phyloP scores from a whole-genome alignment of 2,797 vertebrate genomes.

The Coregonus ussuriensis region DNA sequence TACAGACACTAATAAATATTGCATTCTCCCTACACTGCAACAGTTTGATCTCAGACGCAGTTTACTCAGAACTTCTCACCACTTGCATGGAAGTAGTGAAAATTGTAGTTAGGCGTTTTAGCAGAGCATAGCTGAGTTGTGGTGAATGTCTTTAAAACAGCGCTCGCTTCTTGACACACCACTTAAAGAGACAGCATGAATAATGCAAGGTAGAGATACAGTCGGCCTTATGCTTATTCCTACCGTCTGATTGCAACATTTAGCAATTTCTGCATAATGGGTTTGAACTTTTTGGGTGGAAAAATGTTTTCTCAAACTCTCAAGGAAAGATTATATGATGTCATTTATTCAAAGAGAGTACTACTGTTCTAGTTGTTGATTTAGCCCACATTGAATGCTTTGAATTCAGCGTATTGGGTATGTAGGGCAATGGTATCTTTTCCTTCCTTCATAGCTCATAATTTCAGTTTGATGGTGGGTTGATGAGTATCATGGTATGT shows the following conservation, averaged over 20 bases:
- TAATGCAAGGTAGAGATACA: conserved; percentile 23
- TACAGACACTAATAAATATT: neutral
- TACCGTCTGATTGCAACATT: conserved; percentile 13
- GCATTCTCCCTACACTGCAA: neutral
- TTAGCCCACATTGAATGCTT: neutral
- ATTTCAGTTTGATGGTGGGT: neutral
- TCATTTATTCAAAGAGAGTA: neutral
- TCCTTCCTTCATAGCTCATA: neutral
- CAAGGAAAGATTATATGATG: neutral
- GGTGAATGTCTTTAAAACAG: neutral
- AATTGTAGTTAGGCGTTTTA: neutral
- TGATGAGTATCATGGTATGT: neutral
- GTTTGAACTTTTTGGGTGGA: neutral
- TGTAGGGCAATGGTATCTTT: neutral
- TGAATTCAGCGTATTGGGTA: neutral
- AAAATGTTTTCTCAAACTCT: neutral
- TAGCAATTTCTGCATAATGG: neutral
- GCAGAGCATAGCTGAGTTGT: neutral
- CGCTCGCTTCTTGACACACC: conserved; percentile 6
- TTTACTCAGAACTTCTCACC: neutral
- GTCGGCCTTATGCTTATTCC: neutral
- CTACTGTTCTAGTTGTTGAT: neutral
- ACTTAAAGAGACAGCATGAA: conserved; percentile 22
- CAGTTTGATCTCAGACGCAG: neutral
- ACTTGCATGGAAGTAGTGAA: neutral